Base-by-base conservation (phyloP, 2,888 invertebrate species). In the Merodon equestris region DNA sequence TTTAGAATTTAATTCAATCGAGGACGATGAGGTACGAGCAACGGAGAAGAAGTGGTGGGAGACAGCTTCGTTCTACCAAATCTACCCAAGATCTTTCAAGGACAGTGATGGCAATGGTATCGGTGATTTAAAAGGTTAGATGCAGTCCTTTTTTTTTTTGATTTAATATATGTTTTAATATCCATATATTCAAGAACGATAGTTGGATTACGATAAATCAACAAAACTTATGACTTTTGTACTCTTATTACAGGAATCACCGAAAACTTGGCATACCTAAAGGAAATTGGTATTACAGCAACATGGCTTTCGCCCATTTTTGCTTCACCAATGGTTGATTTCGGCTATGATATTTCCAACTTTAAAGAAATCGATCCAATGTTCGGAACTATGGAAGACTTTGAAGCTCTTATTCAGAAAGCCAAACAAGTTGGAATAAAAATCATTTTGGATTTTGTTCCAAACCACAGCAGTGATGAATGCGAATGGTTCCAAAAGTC, bases 401-500 rank as follows among this genome's bases (percentile, higher is more conserved):
- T 95, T 81, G 92, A 93, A 40, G 87, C 89, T 0, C 87, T 94
- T 12, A 86, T 93, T 12, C 86, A 85, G 50, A 90, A 90, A 84
- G 90, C 92, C 1, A 89, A 90, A 14, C 87, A 90, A 66, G 83
- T 90, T 45, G 90, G 91, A 87, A 90, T 93, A 17, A 92, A 92
- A 88, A 90, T 93, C 50, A 89, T 93, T 76, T 86, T 93, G 77
- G 93, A 93, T 85, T 92, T 93, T 79, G 94, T 94, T 15, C 94
- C 94, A 3, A 94, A 94, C 87, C 95, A 96, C 84, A 92, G 93
- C 1, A 95, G 95, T 81, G 92, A 95, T 84, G 91, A 95, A 85
- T 95, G 96, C 85, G 91, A 92, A 47, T 98, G 97, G 97, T 98
- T 98, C 86, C 88, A 91, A 68, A 91, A 92, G 82, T 96, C 96